Percentiles rank a stretch among this genome's conserved stretches.
Conservation (phyloP, 2,888 invertebrate genomes). For the Limnephilus auricula region DNA sequence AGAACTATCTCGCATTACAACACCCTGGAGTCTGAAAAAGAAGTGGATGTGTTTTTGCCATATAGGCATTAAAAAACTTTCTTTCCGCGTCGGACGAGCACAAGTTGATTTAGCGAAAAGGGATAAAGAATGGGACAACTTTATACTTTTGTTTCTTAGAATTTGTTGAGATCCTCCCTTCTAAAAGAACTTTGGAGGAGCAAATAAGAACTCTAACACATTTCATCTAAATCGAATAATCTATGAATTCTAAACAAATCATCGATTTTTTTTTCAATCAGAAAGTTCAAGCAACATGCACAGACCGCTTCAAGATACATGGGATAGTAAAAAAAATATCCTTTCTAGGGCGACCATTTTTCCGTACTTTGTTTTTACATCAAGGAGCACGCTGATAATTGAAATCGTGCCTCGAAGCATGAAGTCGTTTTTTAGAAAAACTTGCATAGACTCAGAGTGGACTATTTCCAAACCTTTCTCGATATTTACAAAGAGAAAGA, state of each 20-base stretch:
- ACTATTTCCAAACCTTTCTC: conserved; percentile 6
- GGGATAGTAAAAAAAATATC: not conserved
- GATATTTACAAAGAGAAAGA: not conserved
- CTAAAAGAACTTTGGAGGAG: not conserved
- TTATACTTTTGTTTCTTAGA: not conserved
- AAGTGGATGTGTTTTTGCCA: not conserved
- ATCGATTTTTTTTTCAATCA: not conserved
- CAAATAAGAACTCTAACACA: not conserved
- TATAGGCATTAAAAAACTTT: not conserved
- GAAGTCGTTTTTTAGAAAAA: conserved; percentile 29
- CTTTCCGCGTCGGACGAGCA: not conserved
- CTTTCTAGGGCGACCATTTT: conserved; percentile 17
- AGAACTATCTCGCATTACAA: not conserved
- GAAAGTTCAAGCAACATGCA: not conserved
- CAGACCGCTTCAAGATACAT: not conserved
- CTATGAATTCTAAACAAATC: not conserved
- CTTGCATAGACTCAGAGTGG: conserved; percentile 3
- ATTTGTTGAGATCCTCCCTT: not conserved
- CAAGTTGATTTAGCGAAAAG: not conserved
- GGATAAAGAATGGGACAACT: not conserved
- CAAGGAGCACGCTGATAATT: conserved; percentile 34
- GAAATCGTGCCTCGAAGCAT: conserved; percentile 40
- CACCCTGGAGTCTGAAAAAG: not conserved
- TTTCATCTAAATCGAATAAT: conserved; percentile 2
- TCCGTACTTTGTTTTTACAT: conserved; percentile 41